Evolutionary conservation across 2,797 vertebrate genomes (phyloP).

Genomic region (Pteronotus mesoamericanus): DNA sequence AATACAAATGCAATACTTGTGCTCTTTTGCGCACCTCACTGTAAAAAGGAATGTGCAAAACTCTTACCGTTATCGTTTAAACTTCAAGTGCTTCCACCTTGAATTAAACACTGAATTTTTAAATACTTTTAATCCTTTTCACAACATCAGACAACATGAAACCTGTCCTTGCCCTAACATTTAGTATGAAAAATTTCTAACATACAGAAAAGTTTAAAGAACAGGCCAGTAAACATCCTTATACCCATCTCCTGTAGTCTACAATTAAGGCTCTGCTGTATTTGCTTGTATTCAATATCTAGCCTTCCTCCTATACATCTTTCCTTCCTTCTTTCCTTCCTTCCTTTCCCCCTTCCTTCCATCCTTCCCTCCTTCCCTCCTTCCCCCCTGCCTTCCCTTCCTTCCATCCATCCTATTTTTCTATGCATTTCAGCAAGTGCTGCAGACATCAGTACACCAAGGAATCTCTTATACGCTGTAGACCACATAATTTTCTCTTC

Average conservation of each 20-base stretch:
- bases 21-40: not conserved
- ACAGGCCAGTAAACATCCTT: not conserved
- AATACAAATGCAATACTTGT: not conserved
- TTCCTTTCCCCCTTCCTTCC: not conserved
- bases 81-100: not conserved
- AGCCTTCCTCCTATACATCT: too few relatives aligned
- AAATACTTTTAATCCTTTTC: not conserved
- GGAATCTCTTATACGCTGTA: not conserved
- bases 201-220: not conserved
- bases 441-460: not conserved
- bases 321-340: too few relatives aligned
- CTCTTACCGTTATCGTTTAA: not conserved
- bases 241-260: not conserved
- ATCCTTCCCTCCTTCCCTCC: not conserved
- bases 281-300: not conserved
- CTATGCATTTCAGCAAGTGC: not conserved
- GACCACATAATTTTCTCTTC: not conserved
- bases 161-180: not conserved
- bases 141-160: not conserved
- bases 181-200: not conserved
- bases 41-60: not conserved
- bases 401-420: not conserved
- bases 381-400: not conserved
- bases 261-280: not conserved
- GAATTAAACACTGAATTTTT: constrained; percentile 5